Conservation (phyloP, 2,797 vertebrate species). For the Galago senegalensis region DNA sequence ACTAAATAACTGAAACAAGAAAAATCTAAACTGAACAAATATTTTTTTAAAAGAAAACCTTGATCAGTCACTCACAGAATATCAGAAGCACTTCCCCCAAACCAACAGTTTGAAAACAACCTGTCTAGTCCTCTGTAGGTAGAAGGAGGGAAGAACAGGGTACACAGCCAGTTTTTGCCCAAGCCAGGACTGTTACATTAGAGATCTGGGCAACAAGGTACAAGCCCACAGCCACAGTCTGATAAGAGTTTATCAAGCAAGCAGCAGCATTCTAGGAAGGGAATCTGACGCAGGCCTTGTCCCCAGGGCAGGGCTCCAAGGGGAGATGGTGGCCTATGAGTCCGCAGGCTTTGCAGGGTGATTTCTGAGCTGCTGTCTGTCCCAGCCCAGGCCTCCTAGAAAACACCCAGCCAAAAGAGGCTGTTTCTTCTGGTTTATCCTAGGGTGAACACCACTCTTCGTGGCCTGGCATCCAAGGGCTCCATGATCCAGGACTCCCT, state of each 20-base stretch:
- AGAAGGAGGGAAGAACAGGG: background rate
- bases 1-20: background rate
- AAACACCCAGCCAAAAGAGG: background rate
- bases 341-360: background rate
- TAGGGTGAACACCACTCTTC: background rate
- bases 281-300: background rate
- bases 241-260: background rate
- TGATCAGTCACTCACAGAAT: background rate
- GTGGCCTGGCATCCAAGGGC: background rate
- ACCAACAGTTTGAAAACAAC: background rate
- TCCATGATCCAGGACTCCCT: background rate
- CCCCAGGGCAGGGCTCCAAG: background rate
- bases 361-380: background rate
- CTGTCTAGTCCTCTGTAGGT: background rate
- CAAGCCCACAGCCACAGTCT: background rate
- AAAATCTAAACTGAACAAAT: background rate
- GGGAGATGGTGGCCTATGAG: fast-evolving
- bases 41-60: background rate
- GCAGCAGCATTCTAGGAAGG: background rate
- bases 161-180: background rate
- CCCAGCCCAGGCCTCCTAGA: background rate
- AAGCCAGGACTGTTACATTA: background rate
- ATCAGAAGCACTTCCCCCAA: background rate
- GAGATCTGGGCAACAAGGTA: background rate
- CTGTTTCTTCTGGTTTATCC: background rate